Evolutionary conservation across 1,140 invertebrate genomes (phyloP), one percentile per base, ranked within the genome.

Genomic region (Chlorops oryzae): DNA sequence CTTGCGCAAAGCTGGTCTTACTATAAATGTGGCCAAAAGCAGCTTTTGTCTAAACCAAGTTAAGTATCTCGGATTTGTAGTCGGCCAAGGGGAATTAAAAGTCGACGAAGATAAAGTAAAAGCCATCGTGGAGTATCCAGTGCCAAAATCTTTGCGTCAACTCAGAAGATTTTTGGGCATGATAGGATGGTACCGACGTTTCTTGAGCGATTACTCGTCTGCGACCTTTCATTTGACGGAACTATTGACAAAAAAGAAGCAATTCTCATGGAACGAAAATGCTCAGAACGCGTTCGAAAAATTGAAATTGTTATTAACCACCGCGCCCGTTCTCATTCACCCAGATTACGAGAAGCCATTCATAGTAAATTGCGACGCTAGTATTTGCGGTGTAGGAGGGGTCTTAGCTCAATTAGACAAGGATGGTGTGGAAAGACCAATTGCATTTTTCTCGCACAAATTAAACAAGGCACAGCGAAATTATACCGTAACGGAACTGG

Each of bases 1-100:
- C 21, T 54, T 78, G 2, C 41, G 51, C 12, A 47, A 59, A 23
- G 63, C 72, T 9, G 61, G 65, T 18, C 50, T 80, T 5, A 77
- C 73, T 15, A 59, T 78, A 2, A 76, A 75, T 15, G 51, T 71
- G 1, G 50, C 60, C 44, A 77, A 76, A 59, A 73, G 63, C 32
- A 47, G 69, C 28, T 77, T 78, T 51, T 65, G 56, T 12, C 50
- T 62, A 22, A 52, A 37, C 6, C 50, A 65, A 21, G 20, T 52
- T 3, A n/a, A 46, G 4, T 60, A 52, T 9, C 12, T 52, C 3
- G 51, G 52, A 0, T 62, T 47, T 23, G 21, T 51, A 3, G 24
- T 54, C 4, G 49, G 40, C 9, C 38, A 28, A 18, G 42, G 56
- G 17, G 40, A 34, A 5, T 39, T 55, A 10, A 20, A 17, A 5